These are phyloP conservation scores for Dicyrtomina minuta DNA, from an alignment of 2,888 invertebrate species.

Conservation along the genomic window DNA sequence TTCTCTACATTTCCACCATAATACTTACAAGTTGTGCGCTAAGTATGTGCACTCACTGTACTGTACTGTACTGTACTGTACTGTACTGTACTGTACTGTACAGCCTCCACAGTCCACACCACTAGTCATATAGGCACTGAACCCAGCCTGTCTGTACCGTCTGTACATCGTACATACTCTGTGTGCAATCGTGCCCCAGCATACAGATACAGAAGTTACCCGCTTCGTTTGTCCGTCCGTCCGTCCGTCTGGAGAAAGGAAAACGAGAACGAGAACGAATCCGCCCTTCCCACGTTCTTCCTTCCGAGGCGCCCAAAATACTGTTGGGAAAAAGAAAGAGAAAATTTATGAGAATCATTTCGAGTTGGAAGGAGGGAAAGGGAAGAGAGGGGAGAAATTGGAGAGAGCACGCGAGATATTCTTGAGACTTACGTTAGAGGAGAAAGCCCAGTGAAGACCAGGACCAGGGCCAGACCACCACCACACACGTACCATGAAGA, in stretches of 20 bases:
- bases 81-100: too few relatives aligned
- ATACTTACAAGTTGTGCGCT: too few relatives aligned
- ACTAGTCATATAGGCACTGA: not conserved
- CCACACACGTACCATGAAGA: not conserved
- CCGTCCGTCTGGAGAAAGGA: too few relatives aligned
- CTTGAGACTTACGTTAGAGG: too few relatives aligned
- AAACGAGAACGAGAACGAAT: too few relatives aligned
- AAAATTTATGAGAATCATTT: slow-evolving; percentile 45
- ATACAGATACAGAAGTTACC: too few relatives aligned
- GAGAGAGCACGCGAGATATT: slow-evolving; percentile 39
- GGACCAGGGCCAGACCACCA: not conserved
- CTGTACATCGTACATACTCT: not conserved
- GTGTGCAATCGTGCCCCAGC: too few relatives aligned
- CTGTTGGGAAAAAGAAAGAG: slow-evolving; percentile 24
- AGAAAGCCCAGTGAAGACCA: slow-evolving; percentile 20
- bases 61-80: too few relatives aligned
- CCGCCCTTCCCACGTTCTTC: not conserved
- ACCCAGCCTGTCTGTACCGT: too few relatives aligned
- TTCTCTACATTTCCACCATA: not conserved
- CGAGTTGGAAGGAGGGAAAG: slow-evolving; percentile 35
- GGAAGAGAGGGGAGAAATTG: slow-evolving; percentile 33
- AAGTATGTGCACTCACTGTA: too few relatives aligned
- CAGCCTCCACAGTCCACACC: too few relatives aligned
- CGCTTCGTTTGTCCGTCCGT: too few relatives aligned
- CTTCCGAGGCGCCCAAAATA: not conserved